These are phyloP conservation scores for Drosophila melanosoma DNA, from an alignment of 2,888 invertebrate genomes.

Conservation along the genomic window DNA sequence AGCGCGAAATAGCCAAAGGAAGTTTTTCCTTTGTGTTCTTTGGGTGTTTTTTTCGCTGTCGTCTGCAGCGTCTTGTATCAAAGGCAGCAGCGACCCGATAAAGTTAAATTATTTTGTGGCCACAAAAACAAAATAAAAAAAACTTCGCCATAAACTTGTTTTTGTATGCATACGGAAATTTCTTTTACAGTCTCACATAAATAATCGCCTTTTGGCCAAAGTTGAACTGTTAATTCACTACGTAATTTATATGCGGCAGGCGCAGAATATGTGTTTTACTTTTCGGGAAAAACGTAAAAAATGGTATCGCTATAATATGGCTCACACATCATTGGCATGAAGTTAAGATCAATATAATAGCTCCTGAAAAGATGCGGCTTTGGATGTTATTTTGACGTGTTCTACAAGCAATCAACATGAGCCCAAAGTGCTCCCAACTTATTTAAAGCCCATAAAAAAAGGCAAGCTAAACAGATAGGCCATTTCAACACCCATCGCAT, in stretches of 20 bases:
- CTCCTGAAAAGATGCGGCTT: constrained; percentile 25
- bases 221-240: constrained; percentile 26
- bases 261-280: constrained; percentile 47
- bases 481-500: constrained; percentile 28
- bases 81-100: constrained; percentile 38
- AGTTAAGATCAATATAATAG: constrained; percentile 26
- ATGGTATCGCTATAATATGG: background rate
- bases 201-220: constrained; percentile 19
- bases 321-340: constrained; percentile 23
- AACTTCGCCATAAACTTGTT: constrained; percentile 38
- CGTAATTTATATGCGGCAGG: constrained; percentile 69
- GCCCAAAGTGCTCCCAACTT: constrained; percentile 32
- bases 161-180: constrained; percentile 27
- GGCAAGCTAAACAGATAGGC: constrained; percentile 40
- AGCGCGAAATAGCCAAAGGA: constrained; percentile 19
- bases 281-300: background rate
- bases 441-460: constrained; percentile 52
- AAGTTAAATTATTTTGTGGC: constrained; percentile 68
- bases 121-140: constrained; percentile 16
- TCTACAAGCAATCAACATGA: constrained; percentile 44
- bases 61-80: constrained; percentile 49
- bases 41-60: constrained; percentile 29
- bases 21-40: constrained; percentile 17
- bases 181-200: background rate
- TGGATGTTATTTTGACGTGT: constrained; percentile 23